Evolutionary conservation across 2,797 vertebrate genomes (phyloP), one percentile per base, ranked within the genome.

Genomic region (Lindbergichthys nudifrons): DNA sequence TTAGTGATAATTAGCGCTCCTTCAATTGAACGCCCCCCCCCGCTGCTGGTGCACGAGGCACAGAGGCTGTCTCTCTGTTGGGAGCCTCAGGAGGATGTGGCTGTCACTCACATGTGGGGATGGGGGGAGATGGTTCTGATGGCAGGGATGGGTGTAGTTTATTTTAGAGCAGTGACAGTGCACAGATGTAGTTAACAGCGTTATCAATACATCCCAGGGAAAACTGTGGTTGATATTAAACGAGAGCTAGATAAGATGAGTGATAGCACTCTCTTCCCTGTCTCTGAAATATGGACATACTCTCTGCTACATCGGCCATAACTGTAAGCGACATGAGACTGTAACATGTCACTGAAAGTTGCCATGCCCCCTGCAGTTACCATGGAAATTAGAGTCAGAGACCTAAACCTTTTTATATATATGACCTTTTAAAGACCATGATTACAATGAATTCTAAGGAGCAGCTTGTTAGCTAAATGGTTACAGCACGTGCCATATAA

Each of bases 1-100:
- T 90, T 85, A 78, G 86, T 82, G 83, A 83, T 92, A 93, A 93
- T 93, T 92, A 89, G 83, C 1, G 2, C 73, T 89, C 70, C 67
- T 81, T 90, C 77, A 89, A 84, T 82, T 75, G 78, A 90, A 71
- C 7, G 53, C 66, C 68, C 85, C 75, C 75, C n/a, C 91, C 88
- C 36, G 84, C 83, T 71, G 91, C 68, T 61, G 59, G 67, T 80
- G 87, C 90, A 92, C 79, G 82, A 90, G 91, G 89, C 86, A 65
- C 77, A 26, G 73, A 87, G 75, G 81, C 85, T 91, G 88, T 81
- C 82, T 3, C 88, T 42, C 82, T 4, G 75, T 77, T 52, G 72
- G 78, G 74, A 74, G 80, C 68, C 45, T 16, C 80, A 45, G 58
- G 79, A 85, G 79, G 81, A 70, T 75, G 79, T 64, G 63, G 66